phyloP scores from a whole-genome alignment of 2,113 vertebrate genomes.

The Deroptyus accipitrinus region DNA sequence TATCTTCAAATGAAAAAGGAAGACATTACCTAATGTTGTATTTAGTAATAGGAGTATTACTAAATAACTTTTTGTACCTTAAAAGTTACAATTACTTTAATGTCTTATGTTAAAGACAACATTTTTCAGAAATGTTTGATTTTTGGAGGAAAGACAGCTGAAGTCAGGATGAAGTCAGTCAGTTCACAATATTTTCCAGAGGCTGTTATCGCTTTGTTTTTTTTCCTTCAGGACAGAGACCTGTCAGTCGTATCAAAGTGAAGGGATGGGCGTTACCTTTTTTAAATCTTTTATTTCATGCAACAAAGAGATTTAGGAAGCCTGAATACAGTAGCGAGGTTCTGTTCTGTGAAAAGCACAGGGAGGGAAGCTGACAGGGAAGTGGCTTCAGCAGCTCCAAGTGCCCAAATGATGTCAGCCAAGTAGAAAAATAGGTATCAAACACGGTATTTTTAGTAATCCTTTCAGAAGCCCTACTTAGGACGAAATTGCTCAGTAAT shows the following conservation, averaged over 20 bases:
- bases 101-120: accelerated
- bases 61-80: neutral
- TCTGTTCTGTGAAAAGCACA: neutral
- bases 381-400: neutral
- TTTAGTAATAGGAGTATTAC: neutral
- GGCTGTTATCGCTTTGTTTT: neutral
- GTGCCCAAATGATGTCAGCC: neutral
- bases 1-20: neutral
- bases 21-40: neutral
- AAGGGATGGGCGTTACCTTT: neutral
- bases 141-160: neutral
- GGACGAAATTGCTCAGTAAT: neutral
- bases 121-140: neutral
- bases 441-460: neutral
- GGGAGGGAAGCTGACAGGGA: neutral
- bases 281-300: neutral
- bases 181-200: neutral
- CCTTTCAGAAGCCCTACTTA: neutral
- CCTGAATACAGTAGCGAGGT: neutral
- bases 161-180: neutral
- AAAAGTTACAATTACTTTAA: neutral
- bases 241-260: neutral
- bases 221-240: neutral
- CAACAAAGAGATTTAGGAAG: neutral
- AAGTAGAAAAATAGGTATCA: neutral